Evolutionary conservation across 2,888 invertebrate genomes (phyloP).

Genomic region (Crossocerus cetratus): DNA sequence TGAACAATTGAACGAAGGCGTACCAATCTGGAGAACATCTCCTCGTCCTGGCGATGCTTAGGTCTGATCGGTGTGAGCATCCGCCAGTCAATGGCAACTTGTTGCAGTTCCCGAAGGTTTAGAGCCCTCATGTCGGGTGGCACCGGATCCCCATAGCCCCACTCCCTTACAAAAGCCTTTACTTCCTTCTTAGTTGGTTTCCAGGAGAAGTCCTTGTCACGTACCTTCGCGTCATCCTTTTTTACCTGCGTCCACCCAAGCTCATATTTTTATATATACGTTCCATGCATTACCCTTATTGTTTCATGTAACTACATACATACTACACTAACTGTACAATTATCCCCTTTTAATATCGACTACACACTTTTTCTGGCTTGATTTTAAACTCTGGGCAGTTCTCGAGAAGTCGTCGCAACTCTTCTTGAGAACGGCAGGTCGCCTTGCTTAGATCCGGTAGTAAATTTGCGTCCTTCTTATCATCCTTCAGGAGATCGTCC

Average conservation of each 20-base stretch:
- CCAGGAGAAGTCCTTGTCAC: constrained; percentile 86
- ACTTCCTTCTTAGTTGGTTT: constrained; percentile 86
- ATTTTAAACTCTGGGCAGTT: constrained; percentile 95
- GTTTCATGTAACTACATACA: too few relatives aligned
- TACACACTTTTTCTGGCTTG: constrained; percentile 86
- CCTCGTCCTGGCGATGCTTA: constrained; percentile 90
- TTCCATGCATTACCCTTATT: too few relatives aligned
- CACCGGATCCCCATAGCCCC: constrained; percentile 87
- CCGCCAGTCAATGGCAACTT: constrained; percentile 93
- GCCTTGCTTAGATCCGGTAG: constrained; percentile 91
- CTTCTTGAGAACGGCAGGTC: constrained; percentile 87
- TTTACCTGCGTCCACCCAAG: constrained; percentile 78
- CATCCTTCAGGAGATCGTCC: constrained; percentile 88
- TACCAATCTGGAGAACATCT: constrained; percentile 84
- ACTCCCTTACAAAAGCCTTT: constrained; percentile 80
- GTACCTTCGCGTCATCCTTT: constrained; percentile 87
- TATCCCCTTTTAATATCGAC: background rate
- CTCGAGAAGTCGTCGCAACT: constrained; percentile 89
- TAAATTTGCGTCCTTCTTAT: constrained; percentile 89
- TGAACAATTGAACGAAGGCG: constrained; percentile 1
- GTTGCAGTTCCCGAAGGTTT: constrained; percentile 87
- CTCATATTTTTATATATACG: too few relatives aligned
- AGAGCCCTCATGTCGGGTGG: constrained; percentile 89
- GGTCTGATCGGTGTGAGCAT: constrained; percentile 94
- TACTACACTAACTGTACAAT: too few relatives aligned